These are phyloP conservation scores for Sebastes hubbsi DNA, from an alignment of 2,797 vertebrate species.

Conservation along the genomic window DNA sequence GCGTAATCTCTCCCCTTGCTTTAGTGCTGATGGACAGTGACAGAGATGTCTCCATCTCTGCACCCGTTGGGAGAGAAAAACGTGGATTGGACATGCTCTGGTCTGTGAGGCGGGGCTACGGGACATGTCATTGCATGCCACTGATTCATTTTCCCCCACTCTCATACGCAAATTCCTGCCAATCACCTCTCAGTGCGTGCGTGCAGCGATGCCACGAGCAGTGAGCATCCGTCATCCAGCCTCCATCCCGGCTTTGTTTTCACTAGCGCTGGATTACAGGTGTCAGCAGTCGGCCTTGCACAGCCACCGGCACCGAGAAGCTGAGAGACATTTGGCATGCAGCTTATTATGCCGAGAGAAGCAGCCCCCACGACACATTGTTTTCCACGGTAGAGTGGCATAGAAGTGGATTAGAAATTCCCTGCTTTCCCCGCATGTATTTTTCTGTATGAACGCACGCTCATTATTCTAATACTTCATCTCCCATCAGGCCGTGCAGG, in stretches of 20 bases:
- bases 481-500: constrained; percentile 56
- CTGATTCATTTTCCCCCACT: constrained; percentile 51
- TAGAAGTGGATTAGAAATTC: constrained; percentile 64
- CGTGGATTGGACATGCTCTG: constrained; percentile 33
- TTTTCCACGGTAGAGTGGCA: constrained; percentile 43
- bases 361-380: constrained; percentile 37
- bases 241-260: constrained; percentile 61
- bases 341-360: constrained; percentile 53
- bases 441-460: constrained; percentile 70
- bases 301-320: constrained; percentile 48
- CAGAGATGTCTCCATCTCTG: constrained; percentile 58
- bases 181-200: constrained; percentile 61
- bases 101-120: constrained; percentile 48
- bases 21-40: constrained; percentile 64
- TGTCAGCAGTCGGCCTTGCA: constrained; percentile 61
- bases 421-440: constrained; percentile 61
- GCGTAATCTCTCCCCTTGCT: constrained; percentile 36
- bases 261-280: constrained; percentile 66
- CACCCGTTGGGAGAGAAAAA: constrained; percentile 32
- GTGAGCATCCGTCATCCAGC: constrained; percentile 70
- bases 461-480: constrained; percentile 77
- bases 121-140: constrained; percentile 70
- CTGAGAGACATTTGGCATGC: constrained; percentile 61
- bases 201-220: constrained; percentile 52
- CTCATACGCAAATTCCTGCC: constrained; percentile 68